Base-by-base conservation (phyloP, 2,113 vertebrate genomes). In the Lepidothrix coronata region DNA sequence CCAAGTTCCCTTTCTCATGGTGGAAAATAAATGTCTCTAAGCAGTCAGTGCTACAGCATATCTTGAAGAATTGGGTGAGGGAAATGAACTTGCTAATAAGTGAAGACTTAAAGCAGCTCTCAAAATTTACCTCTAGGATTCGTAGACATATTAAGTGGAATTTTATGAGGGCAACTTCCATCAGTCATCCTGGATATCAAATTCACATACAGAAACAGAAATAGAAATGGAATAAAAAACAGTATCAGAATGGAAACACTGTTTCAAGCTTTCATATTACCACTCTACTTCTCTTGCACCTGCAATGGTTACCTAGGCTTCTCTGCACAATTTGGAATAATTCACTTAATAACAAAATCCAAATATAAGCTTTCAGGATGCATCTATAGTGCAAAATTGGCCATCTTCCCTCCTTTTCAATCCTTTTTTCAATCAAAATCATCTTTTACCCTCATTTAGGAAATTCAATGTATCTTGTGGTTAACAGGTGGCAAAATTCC, bases 71-170 rank as follows among this genome's bases (percentile, higher is more conserved):
- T 0, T 67, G 72, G 39, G 54, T 75, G 61, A 88, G 37, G 52
- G 59, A 95, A 93, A 94, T 59, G 12, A 89, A 88, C 30, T 66
- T 86, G 78, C 21, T 87, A 55, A 62, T 61, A 88, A 87, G n/a
- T 22, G 39, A 72, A 91, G 48, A 88, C 62, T 95, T 88, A 88
- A 91, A 92, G 73, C 44, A 92, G 58, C 39, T 87, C 72, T 91
- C 71, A 92, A 63, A 85, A 61, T 78, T 77, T 73, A 57, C 73
- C 46, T 79, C 65, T 51, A 74, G 33, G 58, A 95, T 83, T 86
- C 70, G 85, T 0, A 83, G 68, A 89, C 19, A 54, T 63, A 73
- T 68, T 78, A 93, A 78, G 63, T 46, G 48, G 74, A 91, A 89
- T 89, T 91, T 85, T 88, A 73, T 63, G 83, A 94, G 31, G 61